Evolutionary conservation across 1,140 invertebrate genomes (phyloP).

Genomic region (Campoletis sonorensis): DNA sequence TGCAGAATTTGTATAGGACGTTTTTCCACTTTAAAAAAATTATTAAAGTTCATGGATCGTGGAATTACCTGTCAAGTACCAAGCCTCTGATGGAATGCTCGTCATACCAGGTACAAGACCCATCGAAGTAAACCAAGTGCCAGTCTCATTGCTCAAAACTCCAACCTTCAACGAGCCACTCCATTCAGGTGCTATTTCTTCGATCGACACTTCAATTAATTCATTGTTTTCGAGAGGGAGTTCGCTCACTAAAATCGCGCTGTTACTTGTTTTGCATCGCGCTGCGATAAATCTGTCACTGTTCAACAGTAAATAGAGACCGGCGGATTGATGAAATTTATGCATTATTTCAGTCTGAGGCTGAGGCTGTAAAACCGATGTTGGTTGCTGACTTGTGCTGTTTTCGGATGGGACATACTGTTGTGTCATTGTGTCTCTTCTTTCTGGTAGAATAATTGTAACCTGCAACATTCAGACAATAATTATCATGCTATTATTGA

Average conservation of each 20-base stretch:
- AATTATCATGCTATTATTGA: no score
- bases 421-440: slow-evolving; percentile 71
- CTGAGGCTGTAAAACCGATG: slow-evolving; percentile 72
- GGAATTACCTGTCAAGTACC: slow-evolving; percentile 81
- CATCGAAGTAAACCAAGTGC: slow-evolving; percentile 79
- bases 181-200: slow-evolving; percentile 81
- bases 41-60: not conserved
- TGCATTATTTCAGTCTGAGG: slow-evolving; percentile 70
- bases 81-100: slow-evolving; percentile 79
- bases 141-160: slow-evolving; percentile 74
- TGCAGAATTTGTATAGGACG: no score
- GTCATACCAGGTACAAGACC: slow-evolving; percentile 81
- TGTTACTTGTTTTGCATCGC: slow-evolving; percentile 81
- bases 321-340: slow-evolving; percentile 83
- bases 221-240: slow-evolving; percentile 85
- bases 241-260: slow-evolving; percentile 86
- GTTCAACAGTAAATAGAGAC: slow-evolving; percentile 84
- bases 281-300: slow-evolving; percentile 83
- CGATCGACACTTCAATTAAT: slow-evolving; percentile 84
- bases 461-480: slow-evolving; percentile 61
- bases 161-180: slow-evolving; percentile 87
- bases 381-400: slow-evolving; percentile 74
- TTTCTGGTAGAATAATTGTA: slow-evolving; percentile 73
- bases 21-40: no score
- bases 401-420: slow-evolving; percentile 74